Base-by-base conservation (phyloP, 1,140 invertebrate genomes). In the Batillaria attramentaria region DNA sequence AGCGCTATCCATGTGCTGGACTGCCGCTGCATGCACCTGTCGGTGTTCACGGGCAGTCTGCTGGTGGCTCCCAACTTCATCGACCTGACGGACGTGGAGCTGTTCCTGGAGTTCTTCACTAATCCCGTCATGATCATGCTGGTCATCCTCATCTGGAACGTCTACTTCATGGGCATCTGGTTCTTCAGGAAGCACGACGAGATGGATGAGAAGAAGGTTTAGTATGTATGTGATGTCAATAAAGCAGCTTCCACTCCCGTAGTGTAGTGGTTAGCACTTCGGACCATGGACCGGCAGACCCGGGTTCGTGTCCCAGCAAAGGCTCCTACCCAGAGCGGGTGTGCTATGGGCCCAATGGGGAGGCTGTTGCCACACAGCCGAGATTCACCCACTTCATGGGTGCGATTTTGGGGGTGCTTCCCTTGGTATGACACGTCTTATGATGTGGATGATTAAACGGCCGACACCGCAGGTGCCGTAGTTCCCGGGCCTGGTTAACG, bases 101-200 rank as follows among this genome's bases (percentile, higher is more conserved):
- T 87, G 8, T 86, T 85, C 70, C 50, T 82, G 46, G 81, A 81
- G 28, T 86, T 88, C 75, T 88, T 88, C 81, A 82, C 83, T 28
- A 88, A 88, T 62, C 87, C 87, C 10, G 81, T 86, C 3, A 77
- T 88, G 8, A 82, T 88, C 1, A 70, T 73, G 6, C 46, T 79
- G 3, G 83, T 87, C 0, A 39, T 87, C n/a, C 31, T 83, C 5
- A 72, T 86, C 1, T 88, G 87, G 87, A 31, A 83, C 2, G 33
- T 85, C 20, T 88, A 87, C 76, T 81, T 87, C 31, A 65, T 81
- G 31, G 43, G 83, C 1, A 39, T 88, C 20, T 77, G 69, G 54
- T 87, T 84, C 85, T 82, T 84, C 35, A 74, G 69, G 18, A 43
- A 79, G 50, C 79, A 72, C 39, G 87, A 88, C 68, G 70, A 62